A percentile compares a stretch with the other conserved stretches of the same genome.
These are phyloP conservation scores for Ondatra zibethicus DNA, from an alignment of 2,113 vertebrate species.

Conservation along the genomic window DNA sequence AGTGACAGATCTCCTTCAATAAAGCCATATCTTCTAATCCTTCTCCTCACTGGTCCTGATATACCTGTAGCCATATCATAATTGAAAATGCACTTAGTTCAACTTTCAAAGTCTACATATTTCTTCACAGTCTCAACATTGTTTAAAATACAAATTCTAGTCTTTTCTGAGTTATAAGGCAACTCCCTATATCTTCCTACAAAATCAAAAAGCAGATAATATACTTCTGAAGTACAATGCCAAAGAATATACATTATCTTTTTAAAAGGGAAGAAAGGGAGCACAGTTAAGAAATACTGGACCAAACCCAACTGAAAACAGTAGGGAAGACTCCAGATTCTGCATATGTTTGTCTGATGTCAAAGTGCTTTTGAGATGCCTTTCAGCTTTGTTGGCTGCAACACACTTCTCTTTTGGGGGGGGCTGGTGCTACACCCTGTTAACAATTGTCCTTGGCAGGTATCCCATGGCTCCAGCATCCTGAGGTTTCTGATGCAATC, in stretches of 20 bases:
- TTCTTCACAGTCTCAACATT: background rate
- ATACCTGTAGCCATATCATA: background rate
- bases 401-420: background rate
- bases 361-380: background rate
- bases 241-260: background rate
- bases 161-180: background rate
- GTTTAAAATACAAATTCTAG: background rate
- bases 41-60: background rate
- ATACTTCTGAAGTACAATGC: background rate
- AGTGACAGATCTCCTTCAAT: background rate
- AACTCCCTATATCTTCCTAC: background rate
- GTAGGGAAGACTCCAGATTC: background rate
- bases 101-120: background rate
- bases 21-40: background rate
- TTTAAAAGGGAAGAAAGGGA: background rate
- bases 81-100: background rate
- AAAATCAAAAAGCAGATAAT: background rate
- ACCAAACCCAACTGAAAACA: background rate
- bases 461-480: background rate
- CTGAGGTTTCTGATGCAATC: background rate
- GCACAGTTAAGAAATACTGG: background rate
- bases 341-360: background rate
- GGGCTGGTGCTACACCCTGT: background rate
- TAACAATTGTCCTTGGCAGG: background rate
- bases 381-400: background rate